Percentiles rank a stretch among this genome's conserved stretches.
Evolutionary conservation across 2,113 vertebrate genomes (phyloP).

Genomic region (Pluvialis apricaria): DNA sequence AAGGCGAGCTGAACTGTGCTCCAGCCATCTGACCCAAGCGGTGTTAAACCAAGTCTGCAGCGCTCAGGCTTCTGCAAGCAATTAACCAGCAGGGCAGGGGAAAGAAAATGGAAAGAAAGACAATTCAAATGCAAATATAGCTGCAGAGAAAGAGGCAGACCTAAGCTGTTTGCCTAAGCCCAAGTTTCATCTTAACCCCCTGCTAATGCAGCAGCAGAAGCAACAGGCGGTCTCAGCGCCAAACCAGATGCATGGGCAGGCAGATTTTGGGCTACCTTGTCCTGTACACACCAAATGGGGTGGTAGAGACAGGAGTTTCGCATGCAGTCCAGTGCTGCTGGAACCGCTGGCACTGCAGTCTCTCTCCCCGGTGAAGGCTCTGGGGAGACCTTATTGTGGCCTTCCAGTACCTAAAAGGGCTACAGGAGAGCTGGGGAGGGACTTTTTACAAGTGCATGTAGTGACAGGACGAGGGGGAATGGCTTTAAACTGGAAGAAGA

Average conservation of each 20-base stretch:
- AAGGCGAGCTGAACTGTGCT: neutral
- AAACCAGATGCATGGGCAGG: rapidly evolving
- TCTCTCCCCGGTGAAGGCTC: too few species aligned
- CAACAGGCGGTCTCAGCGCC: neutral
- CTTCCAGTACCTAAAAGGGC: too few species aligned
- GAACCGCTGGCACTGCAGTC: neutral
- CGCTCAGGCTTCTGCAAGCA: neutral
- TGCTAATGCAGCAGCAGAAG: neutral
- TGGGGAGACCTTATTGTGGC: too few species aligned
- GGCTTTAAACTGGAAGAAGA: too few species aligned
- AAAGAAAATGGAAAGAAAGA: slow-evolving; percentile 7
- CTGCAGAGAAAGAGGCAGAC: slow-evolving; percentile 31
- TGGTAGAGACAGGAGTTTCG: neutral
- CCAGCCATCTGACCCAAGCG: neutral
- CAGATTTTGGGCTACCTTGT: neutral
- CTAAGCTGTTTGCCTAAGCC: slow-evolving; percentile 2
- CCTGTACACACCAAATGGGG: rapidly evolving
- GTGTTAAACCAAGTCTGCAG: neutral
- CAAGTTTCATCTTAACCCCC: neutral
- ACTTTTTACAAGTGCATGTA: too few species aligned
- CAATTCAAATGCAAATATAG: slow-evolving; percentile 52
- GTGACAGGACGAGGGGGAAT: too few species aligned
- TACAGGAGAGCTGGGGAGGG: too few species aligned
- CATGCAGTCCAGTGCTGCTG: neutral
- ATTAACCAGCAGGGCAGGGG: neutral